These are phyloP conservation scores for Sepiola atlantica DNA, from an alignment of 2,888 invertebrate genomes.

Conservation along the genomic window DNA sequence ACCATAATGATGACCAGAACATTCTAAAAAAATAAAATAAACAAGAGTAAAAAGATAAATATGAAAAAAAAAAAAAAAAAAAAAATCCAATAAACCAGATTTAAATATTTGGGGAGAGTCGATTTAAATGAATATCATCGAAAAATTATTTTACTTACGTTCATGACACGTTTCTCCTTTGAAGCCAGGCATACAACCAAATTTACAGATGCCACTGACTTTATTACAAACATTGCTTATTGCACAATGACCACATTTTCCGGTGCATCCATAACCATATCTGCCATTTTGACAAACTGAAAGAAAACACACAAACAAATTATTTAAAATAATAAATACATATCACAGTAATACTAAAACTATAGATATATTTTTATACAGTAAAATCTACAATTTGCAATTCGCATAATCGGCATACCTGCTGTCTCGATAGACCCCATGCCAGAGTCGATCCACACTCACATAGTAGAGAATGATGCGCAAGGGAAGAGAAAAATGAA, in stretches of 20 bases:
- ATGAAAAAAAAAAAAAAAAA: background rate
- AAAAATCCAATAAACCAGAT: background rate
- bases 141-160: background rate
- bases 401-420: too few species aligned
- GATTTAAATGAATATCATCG: background rate
- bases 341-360: too few species aligned
- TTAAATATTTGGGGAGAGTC: background rate
- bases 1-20: constrained; percentile 61
- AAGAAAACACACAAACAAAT: background rate
- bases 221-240: constrained; percentile 57
- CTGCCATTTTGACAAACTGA: background rate
- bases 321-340: background rate
- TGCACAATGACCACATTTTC: constrained; percentile 18
- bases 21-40: constrained; percentile 55
- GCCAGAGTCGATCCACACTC: too few species aligned
- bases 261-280: background rate
- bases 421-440: too few species aligned
- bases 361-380: too few species aligned
- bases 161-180: background rate
- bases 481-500: too few species aligned
- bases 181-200: background rate
- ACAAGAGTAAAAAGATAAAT: background rate
- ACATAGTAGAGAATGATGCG: too few species aligned
- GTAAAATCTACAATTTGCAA: too few species aligned
- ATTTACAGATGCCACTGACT: constrained; percentile 57